Conservation (phyloP, 1,140 invertebrate species). For the Camponotus pennsylvanicus region DNA sequence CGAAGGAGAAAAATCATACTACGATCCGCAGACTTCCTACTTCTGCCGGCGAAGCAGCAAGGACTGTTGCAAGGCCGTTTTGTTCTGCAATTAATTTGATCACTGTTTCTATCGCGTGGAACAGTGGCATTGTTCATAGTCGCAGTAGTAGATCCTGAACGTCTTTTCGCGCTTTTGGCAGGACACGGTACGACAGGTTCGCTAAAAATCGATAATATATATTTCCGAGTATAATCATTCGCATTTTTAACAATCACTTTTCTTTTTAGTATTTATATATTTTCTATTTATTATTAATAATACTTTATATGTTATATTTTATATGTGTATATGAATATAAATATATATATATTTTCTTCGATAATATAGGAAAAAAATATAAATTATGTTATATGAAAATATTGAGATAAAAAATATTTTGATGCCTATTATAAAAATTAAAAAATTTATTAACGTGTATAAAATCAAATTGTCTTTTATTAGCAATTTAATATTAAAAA, state of each 20-base stretch:
- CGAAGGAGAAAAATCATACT: slow-evolving; percentile 74
- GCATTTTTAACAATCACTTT: no score
- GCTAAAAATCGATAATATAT: slow-evolving; percentile 1
- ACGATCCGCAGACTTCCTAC: slow-evolving; percentile 47
- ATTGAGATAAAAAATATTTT: no score
- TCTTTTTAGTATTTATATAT: no score
- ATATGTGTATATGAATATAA: no score
- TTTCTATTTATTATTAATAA: no score
- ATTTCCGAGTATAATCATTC: neutral
- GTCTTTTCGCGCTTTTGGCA: neutral
- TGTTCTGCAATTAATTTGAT: neutral
- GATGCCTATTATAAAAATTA: no score
- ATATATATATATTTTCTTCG: no score
- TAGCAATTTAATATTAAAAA: neutral
- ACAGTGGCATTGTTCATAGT: slow-evolving; percentile 17
- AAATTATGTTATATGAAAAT: no score
- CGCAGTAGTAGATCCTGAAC: neutral
- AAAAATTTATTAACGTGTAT: no score
- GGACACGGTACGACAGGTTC: slow-evolving; percentile 19
- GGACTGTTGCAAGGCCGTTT: slow-evolving; percentile 51
- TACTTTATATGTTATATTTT: no score
- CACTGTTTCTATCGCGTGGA: neutral
- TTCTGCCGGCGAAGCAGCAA: slow-evolving; percentile 54
- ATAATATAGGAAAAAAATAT: no score
- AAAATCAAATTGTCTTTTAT: no score